Conservation (phyloP, 2,113 vertebrate genomes). For the Passer domesticus region DNA sequence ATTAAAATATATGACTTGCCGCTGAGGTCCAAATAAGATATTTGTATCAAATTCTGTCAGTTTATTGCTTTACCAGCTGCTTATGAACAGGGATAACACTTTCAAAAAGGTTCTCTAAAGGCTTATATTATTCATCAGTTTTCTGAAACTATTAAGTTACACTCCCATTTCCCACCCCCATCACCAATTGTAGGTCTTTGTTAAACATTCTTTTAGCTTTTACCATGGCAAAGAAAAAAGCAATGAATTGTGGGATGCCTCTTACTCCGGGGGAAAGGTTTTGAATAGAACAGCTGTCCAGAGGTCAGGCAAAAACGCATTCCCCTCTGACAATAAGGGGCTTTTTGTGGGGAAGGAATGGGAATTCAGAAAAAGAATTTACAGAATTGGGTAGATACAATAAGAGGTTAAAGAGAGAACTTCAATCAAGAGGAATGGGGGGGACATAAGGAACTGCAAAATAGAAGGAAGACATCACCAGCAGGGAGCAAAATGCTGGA, state of each 20-base stretch:
- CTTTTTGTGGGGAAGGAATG: constrained; percentile 33
- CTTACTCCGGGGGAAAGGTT: background rate
- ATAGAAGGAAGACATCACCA: background rate
- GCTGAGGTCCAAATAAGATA: background rate
- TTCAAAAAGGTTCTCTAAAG: background rate
- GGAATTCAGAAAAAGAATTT: constrained; percentile 38
- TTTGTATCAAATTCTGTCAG: background rate
- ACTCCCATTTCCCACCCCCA: background rate
- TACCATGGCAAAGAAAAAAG: constrained; percentile 23
- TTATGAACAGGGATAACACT: background rate
- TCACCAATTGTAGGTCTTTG: constrained; percentile 24
- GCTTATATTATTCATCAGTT: constrained; percentile 34
- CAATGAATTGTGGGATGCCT: constrained; percentile 17
- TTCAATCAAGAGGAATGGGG: background rate
- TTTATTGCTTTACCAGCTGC: background rate
- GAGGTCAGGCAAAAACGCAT: background rate
- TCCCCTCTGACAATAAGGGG: constrained; percentile 38
- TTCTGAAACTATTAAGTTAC: constrained; percentile 18
- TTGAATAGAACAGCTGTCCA: constrained; percentile 65
- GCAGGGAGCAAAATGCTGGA: background rate
- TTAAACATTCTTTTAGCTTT: constrained; percentile 45
- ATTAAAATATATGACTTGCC: background rate
- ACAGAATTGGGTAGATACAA: constrained; percentile 32
- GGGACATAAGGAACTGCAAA: background rate
- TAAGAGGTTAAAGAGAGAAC: background rate